phyloP scores from a whole-genome alignment of 2,113 vertebrate genomes.

The Pedetes capensis region DNA sequence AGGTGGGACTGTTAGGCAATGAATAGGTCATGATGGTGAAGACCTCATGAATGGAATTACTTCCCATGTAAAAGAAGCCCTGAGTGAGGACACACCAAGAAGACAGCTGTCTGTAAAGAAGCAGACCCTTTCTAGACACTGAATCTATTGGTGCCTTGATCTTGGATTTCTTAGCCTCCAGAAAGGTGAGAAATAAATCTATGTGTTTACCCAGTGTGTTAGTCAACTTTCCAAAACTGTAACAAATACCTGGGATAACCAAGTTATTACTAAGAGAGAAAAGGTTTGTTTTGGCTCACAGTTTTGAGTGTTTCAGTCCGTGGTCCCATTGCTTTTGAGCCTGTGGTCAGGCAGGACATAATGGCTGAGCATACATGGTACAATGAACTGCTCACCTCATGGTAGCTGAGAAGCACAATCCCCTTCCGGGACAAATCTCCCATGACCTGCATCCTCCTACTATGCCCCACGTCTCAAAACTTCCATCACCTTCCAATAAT shows the following conservation, averaged over 20 bases:
- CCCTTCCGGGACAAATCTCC: not conserved
- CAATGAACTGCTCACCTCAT: not conserved
- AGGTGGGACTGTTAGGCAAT: not conserved
- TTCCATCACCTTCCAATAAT: too few species aligned
- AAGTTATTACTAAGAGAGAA: too few species aligned
- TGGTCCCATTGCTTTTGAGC: not conserved
- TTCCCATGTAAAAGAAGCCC: not conserved
- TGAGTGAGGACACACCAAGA: not conserved
- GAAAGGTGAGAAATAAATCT: not conserved
- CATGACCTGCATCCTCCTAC: not conserved
- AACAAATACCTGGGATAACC: too few species aligned
- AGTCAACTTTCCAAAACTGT: not conserved
- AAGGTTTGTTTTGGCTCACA: too few species aligned
- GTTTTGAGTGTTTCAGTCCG: too few species aligned
- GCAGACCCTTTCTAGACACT: not conserved
- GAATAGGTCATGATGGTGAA: not conserved
- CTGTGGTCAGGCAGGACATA: not conserved
- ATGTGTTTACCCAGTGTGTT: not conserved
- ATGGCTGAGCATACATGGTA: not conserved
- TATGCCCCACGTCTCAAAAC: not conserved
- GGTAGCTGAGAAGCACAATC: not conserved
- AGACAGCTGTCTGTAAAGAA: not conserved
- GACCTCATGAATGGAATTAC: not conserved
- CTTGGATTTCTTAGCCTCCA: not conserved
- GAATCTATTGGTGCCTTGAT: not conserved